Conservation (phyloP, 2,888 invertebrate species). For the Caenorhabditis afra region DNA sequence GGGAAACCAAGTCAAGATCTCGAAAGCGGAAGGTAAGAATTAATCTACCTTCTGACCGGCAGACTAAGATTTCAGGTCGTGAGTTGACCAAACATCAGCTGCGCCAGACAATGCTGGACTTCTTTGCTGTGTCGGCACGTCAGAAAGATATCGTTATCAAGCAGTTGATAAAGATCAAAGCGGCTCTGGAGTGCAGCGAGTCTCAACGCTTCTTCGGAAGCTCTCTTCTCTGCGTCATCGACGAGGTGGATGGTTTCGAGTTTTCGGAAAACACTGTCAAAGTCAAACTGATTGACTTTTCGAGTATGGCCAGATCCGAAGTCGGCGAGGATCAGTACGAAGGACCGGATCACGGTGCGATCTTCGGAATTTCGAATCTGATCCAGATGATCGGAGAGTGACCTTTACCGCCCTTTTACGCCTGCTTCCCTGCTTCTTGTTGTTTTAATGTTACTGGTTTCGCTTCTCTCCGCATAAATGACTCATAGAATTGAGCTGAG, state of each 20-base stretch:
- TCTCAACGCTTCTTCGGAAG: conserved; percentile 36
- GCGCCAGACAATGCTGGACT: neutral
- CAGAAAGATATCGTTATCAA: neutral
- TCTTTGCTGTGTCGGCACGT: conserved; percentile 5
- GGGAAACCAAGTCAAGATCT: neutral
- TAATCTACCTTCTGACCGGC: too few species aligned
- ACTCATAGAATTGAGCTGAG: neutral
- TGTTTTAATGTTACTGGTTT: conserved; percentile 1
- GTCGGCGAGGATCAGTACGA: neutral
- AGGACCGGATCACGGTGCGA: conserved; percentile 14
- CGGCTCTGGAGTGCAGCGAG: neutral
- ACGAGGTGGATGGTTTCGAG: neutral
- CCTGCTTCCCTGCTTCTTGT: neutral
- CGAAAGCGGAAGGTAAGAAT: conserved; percentile 10
- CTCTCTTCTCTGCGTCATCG: conserved; percentile 22
- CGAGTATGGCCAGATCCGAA: conserved; percentile 40
- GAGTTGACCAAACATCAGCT: neutral
- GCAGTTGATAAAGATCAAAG: conserved; percentile 16
- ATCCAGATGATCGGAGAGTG: neutral
- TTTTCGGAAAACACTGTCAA: neutral
- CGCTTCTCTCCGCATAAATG: neutral
- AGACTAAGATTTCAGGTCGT: conserved; percentile 20
- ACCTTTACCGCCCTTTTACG: neutral
- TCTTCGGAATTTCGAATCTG: conserved; percentile 20
- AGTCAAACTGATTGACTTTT: conserved; percentile 49